Percentiles rank a stretch among this genome's conserved stretches.
Conservation (phyloP, 2,888 invertebrate genomes). For the Parelbella ahira region DNA sequence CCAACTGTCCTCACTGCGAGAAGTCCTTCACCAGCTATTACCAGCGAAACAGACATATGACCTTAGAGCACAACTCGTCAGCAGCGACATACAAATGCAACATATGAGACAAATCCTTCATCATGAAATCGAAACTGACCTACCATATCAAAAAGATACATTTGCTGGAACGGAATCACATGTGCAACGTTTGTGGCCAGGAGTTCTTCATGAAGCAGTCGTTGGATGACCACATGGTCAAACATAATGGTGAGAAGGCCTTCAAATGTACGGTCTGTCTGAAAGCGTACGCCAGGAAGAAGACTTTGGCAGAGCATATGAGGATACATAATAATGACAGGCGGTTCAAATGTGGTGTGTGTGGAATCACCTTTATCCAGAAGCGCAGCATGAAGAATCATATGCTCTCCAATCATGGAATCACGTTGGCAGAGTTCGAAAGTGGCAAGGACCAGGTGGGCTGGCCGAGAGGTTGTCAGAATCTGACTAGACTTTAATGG, state of each 20-base stretch:
- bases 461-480: too few relatives aligned
- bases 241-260: constrained; percentile 62
- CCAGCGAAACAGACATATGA: constrained; percentile 64
- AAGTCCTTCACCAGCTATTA: constrained; percentile 64
- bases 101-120: constrained; percentile 63
- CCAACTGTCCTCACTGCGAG: constrained; percentile 61
- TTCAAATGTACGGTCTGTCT: constrained; percentile 59
- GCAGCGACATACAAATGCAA: constrained; percentile 66
- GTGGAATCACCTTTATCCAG: constrained; percentile 60
- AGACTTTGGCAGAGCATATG: constrained; percentile 66
- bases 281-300: constrained; percentile 66
- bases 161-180: constrained; percentile 65
- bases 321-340: constrained; percentile 70
- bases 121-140: constrained; percentile 61
- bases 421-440: constrained; percentile 57
- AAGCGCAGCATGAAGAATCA: constrained; percentile 64
- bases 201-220: constrained; percentile 67
- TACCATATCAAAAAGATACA: constrained; percentile 69
- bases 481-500: too few relatives aligned
- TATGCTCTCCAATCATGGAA: constrained; percentile 64
- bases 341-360: constrained; percentile 62
- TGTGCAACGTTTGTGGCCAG: constrained; percentile 61
- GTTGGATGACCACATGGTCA: constrained; percentile 66
- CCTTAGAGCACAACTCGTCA: constrained; percentile 51
- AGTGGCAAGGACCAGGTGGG: too few relatives aligned